A percentile compares a stretch with the other conserved stretches of the same genome.
These are phyloP conservation scores for Sinodicranocentrus sp. DNA, from an alignment of 2,888 invertebrate species.

Conservation along the genomic window DNA sequence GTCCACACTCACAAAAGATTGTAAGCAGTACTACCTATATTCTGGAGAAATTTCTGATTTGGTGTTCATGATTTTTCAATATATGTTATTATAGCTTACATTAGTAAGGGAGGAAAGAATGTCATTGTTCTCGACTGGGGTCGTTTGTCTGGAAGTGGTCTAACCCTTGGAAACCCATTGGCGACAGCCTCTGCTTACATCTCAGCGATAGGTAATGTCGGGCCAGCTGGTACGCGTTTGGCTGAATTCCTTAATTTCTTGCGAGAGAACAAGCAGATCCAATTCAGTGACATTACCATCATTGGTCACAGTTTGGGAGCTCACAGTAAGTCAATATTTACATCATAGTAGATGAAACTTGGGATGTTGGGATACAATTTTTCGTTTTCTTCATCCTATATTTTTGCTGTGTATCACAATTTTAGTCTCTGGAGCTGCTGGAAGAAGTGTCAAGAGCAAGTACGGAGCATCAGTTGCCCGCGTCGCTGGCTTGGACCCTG, in stretches of 20 bases:
- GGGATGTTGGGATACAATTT: no score
- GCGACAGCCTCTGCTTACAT: conserved; percentile 41
- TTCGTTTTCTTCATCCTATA: background rate
- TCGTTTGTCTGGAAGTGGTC: conserved; percentile 56
- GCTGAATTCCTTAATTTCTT: conserved; percentile 68
- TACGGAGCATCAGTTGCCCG: conserved; percentile 13
- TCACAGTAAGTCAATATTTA: no score
- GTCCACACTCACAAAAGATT: background rate
- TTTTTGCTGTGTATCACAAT: background rate
- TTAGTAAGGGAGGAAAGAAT: conserved; percentile 17
- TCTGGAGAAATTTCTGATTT: no score
- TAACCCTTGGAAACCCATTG: conserved; percentile 40
- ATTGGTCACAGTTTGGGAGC: conserved; percentile 69
- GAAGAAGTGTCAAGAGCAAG: background rate
- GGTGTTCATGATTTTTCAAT: background rate
- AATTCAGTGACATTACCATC: conserved; percentile 54
- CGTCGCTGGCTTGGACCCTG: conserved; percentile 68
- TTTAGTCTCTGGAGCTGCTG: conserved; percentile 51
- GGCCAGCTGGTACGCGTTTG: conserved; percentile 53
- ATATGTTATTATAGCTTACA: conserved; percentile 8
- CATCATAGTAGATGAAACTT: no score
- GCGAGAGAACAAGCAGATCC: conserved; percentile 35
- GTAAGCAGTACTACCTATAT: no score
- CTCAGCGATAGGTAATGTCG: conserved; percentile 60
- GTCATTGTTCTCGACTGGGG: conserved; percentile 70